These are phyloP conservation scores for Sphecodes monilicornis DNA, from an alignment of 2,888 invertebrate genomes.

Conservation along the genomic window DNA sequence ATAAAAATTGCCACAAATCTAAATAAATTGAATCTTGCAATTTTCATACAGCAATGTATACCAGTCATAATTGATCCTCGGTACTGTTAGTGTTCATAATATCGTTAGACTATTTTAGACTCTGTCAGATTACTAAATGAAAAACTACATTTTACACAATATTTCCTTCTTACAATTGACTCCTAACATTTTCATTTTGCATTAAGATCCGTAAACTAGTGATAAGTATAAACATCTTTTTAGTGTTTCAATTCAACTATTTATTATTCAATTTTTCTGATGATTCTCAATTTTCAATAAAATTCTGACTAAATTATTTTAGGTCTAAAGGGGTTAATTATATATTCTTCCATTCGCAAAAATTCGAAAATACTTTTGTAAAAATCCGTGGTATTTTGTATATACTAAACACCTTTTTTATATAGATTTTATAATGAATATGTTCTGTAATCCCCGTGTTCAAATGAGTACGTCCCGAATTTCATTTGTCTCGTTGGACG, in stretches of 20 bases:
- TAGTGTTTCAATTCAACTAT: background rate
- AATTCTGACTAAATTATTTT: background rate
- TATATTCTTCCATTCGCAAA: no score
- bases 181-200: background rate
- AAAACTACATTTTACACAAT: no score
- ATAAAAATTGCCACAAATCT: no score
- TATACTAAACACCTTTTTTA: background rate
- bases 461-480: background rate
- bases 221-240: background rate
- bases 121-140: no score
- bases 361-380: background rate
- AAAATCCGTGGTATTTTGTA: background rate
- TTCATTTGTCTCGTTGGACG: slow-evolving; percentile 7
- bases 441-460: background rate
- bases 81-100: no score
- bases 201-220: background rate
- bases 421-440: background rate
- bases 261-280: no score
- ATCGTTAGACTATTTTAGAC: no score
- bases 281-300: no score
- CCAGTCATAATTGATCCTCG: no score
- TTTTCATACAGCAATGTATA: no score
- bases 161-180: no score
- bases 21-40: no score
- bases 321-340: background rate